Percentiles rank a stretch among this genome's conserved stretches.
Conservation (phyloP, 2,797 vertebrate species). For the Girardinus metallicus region DNA sequence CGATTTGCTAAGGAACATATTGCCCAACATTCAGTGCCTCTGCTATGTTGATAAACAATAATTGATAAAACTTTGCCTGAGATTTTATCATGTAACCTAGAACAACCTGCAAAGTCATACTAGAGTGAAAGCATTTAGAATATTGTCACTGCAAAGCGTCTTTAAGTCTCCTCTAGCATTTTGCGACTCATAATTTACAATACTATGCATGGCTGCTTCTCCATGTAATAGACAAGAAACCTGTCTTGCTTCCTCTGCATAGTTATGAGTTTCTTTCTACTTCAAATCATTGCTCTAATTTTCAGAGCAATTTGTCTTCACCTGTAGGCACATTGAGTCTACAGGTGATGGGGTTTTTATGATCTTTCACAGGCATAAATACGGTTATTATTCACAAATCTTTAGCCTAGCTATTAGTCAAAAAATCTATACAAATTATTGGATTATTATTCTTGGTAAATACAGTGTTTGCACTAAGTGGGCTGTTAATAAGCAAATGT, state of each 20-base stretch:
- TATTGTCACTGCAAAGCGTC: conserved; percentile 32
- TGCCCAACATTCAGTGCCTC: conserved; percentile 45
- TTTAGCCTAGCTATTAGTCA: background rate
- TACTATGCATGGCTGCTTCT: conserved; percentile 36
- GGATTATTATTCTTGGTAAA: background rate
- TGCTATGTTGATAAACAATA: conserved; percentile 53
- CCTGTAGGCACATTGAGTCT: conserved; percentile 40
- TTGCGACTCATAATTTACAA: conserved; percentile 44
- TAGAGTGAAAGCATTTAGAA: conserved; percentile 36
- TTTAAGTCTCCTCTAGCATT: conserved; percentile 33
- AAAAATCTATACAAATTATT: conserved; percentile 21
- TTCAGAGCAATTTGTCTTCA: conserved; percentile 38
- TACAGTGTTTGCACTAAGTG: background rate
- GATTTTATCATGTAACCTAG: conserved; percentile 27
- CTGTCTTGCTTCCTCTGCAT: background rate
- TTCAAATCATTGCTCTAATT: conserved; percentile 26
- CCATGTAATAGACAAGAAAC: conserved; percentile 28
- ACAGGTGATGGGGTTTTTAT: conserved; percentile 18
- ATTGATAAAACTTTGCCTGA: conserved; percentile 45
- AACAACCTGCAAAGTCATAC: conserved; percentile 33
- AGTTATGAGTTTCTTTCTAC: conserved; percentile 30
- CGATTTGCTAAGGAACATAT: conserved; percentile 59
- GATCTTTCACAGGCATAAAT: conserved; percentile 25
- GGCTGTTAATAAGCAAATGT: background rate
- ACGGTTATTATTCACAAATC: conserved; percentile 19